A percentile compares a stretch with the other conserved stretches of the same genome.
phyloP scores from a whole-genome alignment of 37 sponge, comb jelly and placozoan genomes.

The Haliclona indistincta region DNA sequence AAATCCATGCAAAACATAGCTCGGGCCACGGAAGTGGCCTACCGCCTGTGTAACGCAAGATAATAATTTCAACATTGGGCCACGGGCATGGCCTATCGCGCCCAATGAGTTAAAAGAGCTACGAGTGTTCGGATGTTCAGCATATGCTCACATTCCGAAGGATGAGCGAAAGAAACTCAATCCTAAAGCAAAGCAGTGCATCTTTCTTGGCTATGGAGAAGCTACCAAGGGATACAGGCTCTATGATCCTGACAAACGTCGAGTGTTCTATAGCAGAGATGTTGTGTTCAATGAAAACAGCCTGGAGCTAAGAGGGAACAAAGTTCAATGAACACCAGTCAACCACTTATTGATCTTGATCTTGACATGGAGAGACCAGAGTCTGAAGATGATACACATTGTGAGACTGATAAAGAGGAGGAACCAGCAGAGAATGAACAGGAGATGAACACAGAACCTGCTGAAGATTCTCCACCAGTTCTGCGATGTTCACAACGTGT shows the following conservation, averaged over 20 bases:
- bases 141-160: slow-evolving; percentile 24
- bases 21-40: too few species aligned
- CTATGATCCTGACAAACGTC: slow-evolving; percentile 24
- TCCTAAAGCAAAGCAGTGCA: slow-evolving; percentile 45
- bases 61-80: too few species aligned
- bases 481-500: not conserved
- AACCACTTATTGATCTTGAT: not conserved
- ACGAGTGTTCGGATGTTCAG: slow-evolving; percentile 21
- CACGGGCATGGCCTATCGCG: too few species aligned
- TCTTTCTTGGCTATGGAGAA: slow-evolving; percentile 43
- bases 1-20: too few species aligned
- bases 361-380: not conserved
- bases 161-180: slow-evolving; percentile 48
- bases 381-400: not conserved
- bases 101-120: slow-evolving; percentile 20
- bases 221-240: slow-evolving; percentile 50
- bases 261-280: slow-evolving; percentile 50
- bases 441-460: not conserved
- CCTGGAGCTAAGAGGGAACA: not conserved
- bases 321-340: too few species aligned
- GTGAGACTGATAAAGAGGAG: too few species aligned
- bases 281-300: slow-evolving; percentile 59
- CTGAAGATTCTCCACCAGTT: not conserved
- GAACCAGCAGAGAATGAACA: too few species aligned
- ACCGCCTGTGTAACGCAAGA: too few species aligned